These are phyloP conservation scores for Oostethus manadensis DNA, from an alignment of 2,113 vertebrate species.

Conservation along the genomic window DNA sequence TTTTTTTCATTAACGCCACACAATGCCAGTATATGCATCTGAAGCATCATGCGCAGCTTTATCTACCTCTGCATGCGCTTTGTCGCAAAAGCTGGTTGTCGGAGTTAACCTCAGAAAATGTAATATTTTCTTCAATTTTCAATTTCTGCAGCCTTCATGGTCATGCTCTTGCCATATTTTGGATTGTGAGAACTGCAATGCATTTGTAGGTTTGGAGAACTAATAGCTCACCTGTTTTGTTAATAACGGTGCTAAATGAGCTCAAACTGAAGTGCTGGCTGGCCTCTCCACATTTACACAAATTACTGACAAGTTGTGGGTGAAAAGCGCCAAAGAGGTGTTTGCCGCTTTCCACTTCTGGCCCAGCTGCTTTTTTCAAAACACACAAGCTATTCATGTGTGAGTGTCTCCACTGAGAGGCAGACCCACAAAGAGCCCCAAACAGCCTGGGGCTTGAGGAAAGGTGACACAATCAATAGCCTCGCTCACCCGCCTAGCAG, in stretches of 20 bases:
- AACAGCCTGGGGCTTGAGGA: constrained; percentile 47
- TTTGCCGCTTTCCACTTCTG: constrained; percentile 39
- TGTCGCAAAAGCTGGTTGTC: no score
- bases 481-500: constrained; percentile 16
- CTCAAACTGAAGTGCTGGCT: neutral
- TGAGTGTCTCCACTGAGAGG: constrained; percentile 50
- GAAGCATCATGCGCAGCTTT: no score
- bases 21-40: no score
- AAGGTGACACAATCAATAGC: constrained; percentile 66
- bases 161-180: no score
- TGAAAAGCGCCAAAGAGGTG: constrained; percentile 45
- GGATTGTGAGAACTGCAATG: no score
- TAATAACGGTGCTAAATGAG: neutral
- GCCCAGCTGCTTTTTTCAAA: constrained; percentile 46
- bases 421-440: constrained; percentile 56
- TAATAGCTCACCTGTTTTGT: neutral
- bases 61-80: no score
- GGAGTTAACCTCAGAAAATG: no score
- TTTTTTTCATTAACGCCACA: no score
- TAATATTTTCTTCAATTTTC: no score
- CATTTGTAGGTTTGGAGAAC: no score
- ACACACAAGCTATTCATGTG: constrained; percentile 53
- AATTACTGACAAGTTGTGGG: neutral
- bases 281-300: neutral
- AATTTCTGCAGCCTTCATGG: no score